Evolutionary conservation across 2,888 invertebrate species (phyloP).

Genomic region (Caenorhabditis japonica): DNA sequence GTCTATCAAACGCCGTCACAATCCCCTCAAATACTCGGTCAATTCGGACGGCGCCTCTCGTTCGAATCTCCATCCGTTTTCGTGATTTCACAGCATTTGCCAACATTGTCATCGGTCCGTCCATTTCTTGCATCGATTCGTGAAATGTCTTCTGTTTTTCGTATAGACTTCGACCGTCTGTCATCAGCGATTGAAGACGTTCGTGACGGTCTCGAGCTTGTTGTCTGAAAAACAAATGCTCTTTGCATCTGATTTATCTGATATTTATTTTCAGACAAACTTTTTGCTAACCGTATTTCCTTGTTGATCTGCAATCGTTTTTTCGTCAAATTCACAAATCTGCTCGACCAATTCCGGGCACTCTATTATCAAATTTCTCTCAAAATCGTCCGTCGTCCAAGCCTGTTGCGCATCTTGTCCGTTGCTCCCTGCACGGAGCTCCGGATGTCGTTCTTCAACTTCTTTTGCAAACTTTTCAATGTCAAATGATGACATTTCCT

Average conservation of each 20-base stretch:
- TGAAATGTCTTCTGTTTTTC: slow-evolving; percentile 21
- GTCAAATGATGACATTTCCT: slow-evolving; percentile 29
- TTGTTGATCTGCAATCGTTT: slow-evolving; percentile 6
- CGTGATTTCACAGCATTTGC: slow-evolving; percentile 30
- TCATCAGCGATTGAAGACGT: slow-evolving; percentile 49
- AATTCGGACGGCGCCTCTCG: slow-evolving; percentile 45
- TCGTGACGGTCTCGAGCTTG: slow-evolving; percentile 41
- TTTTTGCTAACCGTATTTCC: slow-evolving; percentile 44
- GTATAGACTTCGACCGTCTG: slow-evolving; percentile 21
- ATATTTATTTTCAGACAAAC: too few species aligned
- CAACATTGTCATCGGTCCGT: slow-evolving; percentile 29
- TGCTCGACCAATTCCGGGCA: slow-evolving; percentile 31
- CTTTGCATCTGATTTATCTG: not conserved
- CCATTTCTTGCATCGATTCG: not conserved
- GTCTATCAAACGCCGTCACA: slow-evolving; percentile 90
- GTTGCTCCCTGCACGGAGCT: too few species aligned
- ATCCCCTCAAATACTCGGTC: slow-evolving; percentile 81
- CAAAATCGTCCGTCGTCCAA: slow-evolving; percentile 50
- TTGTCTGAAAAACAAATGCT: slow-evolving; percentile 30
- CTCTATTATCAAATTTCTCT: slow-evolving; percentile 28
- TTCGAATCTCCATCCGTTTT: slow-evolving; percentile 49
- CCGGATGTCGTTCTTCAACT: slow-evolving; percentile 8
- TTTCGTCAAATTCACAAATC: slow-evolving; percentile 36
- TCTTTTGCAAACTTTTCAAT: slow-evolving; percentile 19
- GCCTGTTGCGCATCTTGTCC: too few species aligned